Conservation (phyloP, 2,888 invertebrate genomes). For the Lepidocyrtinus sp. region DNA sequence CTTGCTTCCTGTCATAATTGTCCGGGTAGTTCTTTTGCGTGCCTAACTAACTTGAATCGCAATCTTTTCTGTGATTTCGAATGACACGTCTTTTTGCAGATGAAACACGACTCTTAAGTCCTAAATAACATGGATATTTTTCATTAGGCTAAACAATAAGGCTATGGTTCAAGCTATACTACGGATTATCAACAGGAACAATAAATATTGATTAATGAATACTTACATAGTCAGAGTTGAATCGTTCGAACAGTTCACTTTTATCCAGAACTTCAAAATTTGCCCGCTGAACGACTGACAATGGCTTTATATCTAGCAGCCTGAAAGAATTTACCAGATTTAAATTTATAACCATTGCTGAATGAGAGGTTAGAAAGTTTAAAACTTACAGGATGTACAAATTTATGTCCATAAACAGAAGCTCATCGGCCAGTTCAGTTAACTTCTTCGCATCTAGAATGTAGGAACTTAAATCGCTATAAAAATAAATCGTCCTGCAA, state of each 20-base stretch:
- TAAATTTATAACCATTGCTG: too few species aligned
- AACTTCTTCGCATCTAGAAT: slow-evolving; percentile 40
- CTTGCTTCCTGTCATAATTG: slow-evolving; percentile 37
- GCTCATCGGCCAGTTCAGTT: slow-evolving; percentile 33
- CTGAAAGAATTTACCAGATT: too few species aligned
- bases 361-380: too few species aligned
- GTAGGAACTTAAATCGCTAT: slow-evolving; percentile 48
- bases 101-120: neutral
- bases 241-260: too few species aligned
- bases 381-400: slow-evolving; percentile 57
- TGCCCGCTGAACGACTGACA: slow-evolving; percentile 42
- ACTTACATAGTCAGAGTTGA: slow-evolving; percentile 35
- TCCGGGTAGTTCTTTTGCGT: slow-evolving; percentile 55
- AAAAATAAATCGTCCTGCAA: slow-evolving; percentile 57
- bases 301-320: slow-evolving; percentile 34
- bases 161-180: neutral
- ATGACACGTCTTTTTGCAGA: slow-evolving; percentile 19
- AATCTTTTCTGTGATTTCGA: slow-evolving; percentile 63
- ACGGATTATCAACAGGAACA: neutral
- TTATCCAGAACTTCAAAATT: slow-evolving; percentile 36
- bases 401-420: slow-evolving; percentile 32
- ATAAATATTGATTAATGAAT: neutral
- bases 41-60: slow-evolving; percentile 56
- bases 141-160: neutral
- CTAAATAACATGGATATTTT: neutral